Conservation (phyloP, 2,797 vertebrate genomes). For the Scleropages formosus region DNA sequence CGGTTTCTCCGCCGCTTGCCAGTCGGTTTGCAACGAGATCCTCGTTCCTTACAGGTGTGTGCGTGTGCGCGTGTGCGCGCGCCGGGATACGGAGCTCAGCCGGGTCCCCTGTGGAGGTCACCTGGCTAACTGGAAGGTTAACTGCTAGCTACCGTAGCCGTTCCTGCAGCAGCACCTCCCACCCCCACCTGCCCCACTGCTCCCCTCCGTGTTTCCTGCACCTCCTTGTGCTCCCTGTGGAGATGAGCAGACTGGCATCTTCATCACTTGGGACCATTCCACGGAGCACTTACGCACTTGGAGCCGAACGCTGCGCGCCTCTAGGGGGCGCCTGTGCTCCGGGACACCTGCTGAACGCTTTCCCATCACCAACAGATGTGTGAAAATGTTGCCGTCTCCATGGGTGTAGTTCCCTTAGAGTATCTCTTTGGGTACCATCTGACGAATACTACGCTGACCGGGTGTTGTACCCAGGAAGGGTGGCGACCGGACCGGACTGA, state of each 20-base stretch:
- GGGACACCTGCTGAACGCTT: not conserved
- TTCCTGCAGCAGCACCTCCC: too few species aligned
- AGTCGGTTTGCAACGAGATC: too few species aligned
- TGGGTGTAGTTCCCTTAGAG: not conserved
- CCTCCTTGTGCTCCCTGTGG: not conserved
- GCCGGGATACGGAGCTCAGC: not conserved
- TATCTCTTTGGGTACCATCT: not conserved
- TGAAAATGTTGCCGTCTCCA: not conserved
- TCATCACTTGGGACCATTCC: not conserved
- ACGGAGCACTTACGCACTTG: not conserved
- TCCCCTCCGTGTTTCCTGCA: not conserved
- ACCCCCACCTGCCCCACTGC: too few species aligned
- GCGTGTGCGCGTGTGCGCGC: too few species aligned
- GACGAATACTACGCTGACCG: not conserved
- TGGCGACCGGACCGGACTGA: not conserved
- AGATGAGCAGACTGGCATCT: not conserved
- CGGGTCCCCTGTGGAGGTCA: not conserved
- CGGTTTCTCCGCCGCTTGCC: too few species aligned
- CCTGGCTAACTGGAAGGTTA: too few species aligned
- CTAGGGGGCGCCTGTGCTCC: not conserved
- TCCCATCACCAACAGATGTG: constrained; percentile 2
- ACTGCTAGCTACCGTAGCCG: too few species aligned
- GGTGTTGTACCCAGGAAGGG: not conserved
- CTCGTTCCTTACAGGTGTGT: too few species aligned
- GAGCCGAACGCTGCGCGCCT: not conserved